phyloP scores from a whole-genome alignment of 2,113 vertebrate genomes.

The Rhodinocichla rosea region DNA sequence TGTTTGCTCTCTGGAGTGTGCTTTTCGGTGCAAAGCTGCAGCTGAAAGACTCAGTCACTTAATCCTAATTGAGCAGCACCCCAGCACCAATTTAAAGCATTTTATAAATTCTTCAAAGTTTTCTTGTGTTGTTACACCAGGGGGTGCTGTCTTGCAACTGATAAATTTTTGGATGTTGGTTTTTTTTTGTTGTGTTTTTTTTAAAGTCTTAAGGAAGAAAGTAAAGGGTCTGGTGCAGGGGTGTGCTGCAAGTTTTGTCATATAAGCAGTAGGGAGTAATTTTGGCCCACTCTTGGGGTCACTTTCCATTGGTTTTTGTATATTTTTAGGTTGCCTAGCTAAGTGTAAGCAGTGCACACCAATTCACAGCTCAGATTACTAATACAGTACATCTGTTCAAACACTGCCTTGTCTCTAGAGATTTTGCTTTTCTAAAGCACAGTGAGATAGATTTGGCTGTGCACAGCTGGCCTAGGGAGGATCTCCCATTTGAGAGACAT shows the following conservation, averaged over 20 bases:
- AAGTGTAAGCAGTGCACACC: not conserved
- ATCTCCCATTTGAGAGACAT: not conserved
- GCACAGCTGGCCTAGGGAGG: not conserved
- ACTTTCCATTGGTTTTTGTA: not conserved
- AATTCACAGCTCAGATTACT: not conserved
- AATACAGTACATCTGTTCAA: not conserved
- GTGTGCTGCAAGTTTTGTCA: not conserved
- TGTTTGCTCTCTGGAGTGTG: accelerated
- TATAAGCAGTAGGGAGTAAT: not conserved
- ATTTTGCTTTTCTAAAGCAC: not conserved
- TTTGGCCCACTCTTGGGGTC: not conserved
- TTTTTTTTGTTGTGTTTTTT: not conserved
- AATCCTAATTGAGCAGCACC: not conserved
- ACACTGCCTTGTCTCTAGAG: constrained; percentile 4
- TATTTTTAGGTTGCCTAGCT: constrained; percentile 33
- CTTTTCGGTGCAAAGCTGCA: not conserved
- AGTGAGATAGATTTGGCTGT: not conserved
- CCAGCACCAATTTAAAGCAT: not conserved
- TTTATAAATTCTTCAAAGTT: not conserved
- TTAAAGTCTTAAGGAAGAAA: not conserved
- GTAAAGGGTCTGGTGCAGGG: not conserved
- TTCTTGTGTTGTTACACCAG: not conserved
- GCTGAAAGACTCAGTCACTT: not conserved
- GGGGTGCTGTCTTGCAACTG: constrained; percentile 30
- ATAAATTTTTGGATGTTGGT: not conserved